Percentiles rank a stretch among this genome's conserved stretches.
Evolutionary conservation across 2,888 invertebrate species (phyloP).

Genomic region (Chydorus sphaericus): DNA sequence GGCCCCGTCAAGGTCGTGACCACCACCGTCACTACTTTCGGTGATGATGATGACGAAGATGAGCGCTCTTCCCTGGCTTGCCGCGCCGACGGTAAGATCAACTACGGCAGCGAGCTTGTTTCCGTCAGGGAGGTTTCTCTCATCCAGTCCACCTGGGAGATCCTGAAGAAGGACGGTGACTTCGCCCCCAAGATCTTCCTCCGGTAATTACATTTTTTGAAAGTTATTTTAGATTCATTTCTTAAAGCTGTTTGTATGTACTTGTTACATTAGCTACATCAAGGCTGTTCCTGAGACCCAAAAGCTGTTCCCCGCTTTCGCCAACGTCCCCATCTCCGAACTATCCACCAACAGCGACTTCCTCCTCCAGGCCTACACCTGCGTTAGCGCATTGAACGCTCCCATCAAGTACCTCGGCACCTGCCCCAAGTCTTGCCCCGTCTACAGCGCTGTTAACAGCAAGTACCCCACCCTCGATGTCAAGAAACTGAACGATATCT

Average conservation of each 20-base stretch:
- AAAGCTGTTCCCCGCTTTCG: not conserved
- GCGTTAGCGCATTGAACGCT: not conserved
- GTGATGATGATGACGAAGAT: too few relatives aligned
- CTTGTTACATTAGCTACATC: too few relatives aligned
- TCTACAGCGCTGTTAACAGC: not conserved
- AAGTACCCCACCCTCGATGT: not conserved
- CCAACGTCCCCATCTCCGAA: not conserved
- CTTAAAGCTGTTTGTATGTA: too few relatives aligned
- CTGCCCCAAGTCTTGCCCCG: not conserved
- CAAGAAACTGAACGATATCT: too few relatives aligned
- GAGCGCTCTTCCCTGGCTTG: not conserved
- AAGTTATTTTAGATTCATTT: not conserved
- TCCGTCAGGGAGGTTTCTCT: not conserved
- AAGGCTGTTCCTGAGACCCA: not conserved
- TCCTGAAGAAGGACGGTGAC: not conserved
- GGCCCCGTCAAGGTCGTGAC: too few relatives aligned
- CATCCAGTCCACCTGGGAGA: not conserved
- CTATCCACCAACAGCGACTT: not conserved
- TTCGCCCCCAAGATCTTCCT: not conserved
- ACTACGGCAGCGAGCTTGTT: not conserved
- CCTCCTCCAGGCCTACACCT: not conserved
- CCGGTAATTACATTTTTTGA: not conserved
- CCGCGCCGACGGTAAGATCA: not conserved
- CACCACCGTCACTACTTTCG: too few relatives aligned
- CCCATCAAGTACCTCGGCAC: not conserved